Base-by-base conservation (phyloP, 2,113 vertebrate genomes). In the Atractosteus spatula region DNA sequence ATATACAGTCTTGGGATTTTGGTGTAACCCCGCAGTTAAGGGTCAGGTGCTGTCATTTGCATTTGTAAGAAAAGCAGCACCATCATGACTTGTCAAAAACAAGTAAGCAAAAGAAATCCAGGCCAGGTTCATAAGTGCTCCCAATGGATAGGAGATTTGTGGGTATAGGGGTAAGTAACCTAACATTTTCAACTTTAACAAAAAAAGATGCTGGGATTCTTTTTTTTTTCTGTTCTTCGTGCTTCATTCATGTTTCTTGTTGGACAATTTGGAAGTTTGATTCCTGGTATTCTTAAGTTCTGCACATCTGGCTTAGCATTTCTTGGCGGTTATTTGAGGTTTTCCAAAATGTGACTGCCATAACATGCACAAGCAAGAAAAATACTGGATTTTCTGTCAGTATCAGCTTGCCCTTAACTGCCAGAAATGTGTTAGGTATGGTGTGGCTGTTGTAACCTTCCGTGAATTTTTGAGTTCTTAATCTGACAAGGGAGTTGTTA, bases 21-120 rank as follows among this genome's bases (percentile, higher is more conserved):
- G 56, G 7, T 10, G 70, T 75, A 67, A 66, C 73, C 73, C 79
- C 75, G 14, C 73, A 73, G 79, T 80, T 79, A 78, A 76, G 62
- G 86, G 83, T 89, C 85, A 82, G 70, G 77, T 74, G 74, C 79
- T 73, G 51, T 89, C 86, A 79, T 73, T 55, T 79, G 80, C 87
- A 89, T 90, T 89, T 89, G 78, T 74, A 73, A 78, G 68, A 29
- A 76, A 82, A 89, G 84, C 83, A 80, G 81, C 72, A 70, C 66
- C 83, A 85, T 85, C 86, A 86, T 77, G 83, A 77, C 81, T 85
- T 42, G 85, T 90, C 84, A 90, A 79, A 72, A 14, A 10, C 70
- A 82, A 86, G 78, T 69, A 82, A 76, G 86, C 74, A 85, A 89
- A 89, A 85, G 81, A 56, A 79, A 77, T 77, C 62, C 80, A 71